phyloP scores from a whole-genome alignment of 64 coral and sea anemone genomes.

The Anthopleura sola region DNA sequence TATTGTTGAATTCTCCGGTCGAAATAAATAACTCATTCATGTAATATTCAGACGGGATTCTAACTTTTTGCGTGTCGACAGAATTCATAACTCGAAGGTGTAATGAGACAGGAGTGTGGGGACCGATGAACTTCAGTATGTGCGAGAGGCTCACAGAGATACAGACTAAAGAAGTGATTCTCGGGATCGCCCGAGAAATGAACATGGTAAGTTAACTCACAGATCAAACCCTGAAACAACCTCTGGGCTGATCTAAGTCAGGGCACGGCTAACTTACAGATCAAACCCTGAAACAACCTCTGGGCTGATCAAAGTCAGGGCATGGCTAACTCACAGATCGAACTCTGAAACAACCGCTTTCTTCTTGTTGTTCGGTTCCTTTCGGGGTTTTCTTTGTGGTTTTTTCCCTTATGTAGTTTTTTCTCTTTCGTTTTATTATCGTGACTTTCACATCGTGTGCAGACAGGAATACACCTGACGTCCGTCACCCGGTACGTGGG shows the following conservation, averaged over 20 bases:
- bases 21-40: too few relatives aligned
- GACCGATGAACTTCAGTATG: conserved; percentile 5
- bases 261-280: background rate
- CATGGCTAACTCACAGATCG: too few relatives aligned
- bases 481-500: background rate
- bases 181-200: background rate
- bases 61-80: background rate
- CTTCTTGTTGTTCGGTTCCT: too few relatives aligned
- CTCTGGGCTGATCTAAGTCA: too few relatives aligned
- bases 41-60: too few relatives aligned
- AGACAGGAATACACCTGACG: background rate
- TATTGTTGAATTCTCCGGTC: too few relatives aligned
- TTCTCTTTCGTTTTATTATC: background rate
- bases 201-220: conserved; percentile 1
- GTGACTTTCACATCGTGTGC: background rate
- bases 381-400: background rate
- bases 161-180: conserved; percentile 2
- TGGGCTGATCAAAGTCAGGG: too few relatives aligned
- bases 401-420: background rate
- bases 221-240: too few relatives aligned
- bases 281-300: too few relatives aligned
- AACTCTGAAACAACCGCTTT: too few relatives aligned
- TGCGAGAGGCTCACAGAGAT: conserved; percentile 18
- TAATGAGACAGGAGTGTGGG: conserved; percentile 29
- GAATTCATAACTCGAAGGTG: conserved; percentile 32